phyloP scores from a whole-genome alignment of 2,797 vertebrate species.

The Sebastes iracundus region DNA sequence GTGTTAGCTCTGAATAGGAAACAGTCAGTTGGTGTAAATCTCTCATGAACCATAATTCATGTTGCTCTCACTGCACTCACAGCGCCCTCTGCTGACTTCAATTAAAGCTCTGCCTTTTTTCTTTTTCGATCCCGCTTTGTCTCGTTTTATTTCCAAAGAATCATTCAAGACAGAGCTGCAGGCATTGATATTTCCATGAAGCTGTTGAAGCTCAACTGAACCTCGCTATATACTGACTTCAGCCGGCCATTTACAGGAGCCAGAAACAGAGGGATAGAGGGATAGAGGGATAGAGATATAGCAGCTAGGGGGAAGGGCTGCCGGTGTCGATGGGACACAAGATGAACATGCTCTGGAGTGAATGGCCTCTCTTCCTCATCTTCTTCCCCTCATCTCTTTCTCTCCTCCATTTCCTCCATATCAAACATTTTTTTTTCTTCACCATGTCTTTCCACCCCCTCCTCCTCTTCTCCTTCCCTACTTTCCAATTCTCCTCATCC shows the following conservation, averaged over 20 bases:
- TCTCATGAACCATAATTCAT: slow-evolving; percentile 2
- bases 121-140: neutral
- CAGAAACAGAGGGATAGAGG: neutral
- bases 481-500: slow-evolving; percentile 23
- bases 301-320: neutral
- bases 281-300: neutral
- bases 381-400: neutral
- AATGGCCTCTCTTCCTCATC: slow-evolving; percentile 3
- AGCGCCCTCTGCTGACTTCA: slow-evolving; percentile 23
- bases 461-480: neutral
- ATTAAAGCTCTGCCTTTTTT: neutral
- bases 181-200: neutral
- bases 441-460: neutral
- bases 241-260: neutral
- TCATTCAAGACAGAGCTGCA: neutral
- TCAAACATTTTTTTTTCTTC: neutral
- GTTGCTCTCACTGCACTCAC: neutral
- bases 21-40: neutral
- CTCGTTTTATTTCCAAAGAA: neutral
- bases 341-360: slow-evolving; percentile 21
- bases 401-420: neutral
- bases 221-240: neutral
- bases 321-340: slow-evolving; percentile 16
- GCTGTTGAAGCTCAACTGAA: neutral
- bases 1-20: neutral